Conservation (phyloP, 1,140 invertebrate genomes). For the Diachasmimorpha longicaudata region DNA sequence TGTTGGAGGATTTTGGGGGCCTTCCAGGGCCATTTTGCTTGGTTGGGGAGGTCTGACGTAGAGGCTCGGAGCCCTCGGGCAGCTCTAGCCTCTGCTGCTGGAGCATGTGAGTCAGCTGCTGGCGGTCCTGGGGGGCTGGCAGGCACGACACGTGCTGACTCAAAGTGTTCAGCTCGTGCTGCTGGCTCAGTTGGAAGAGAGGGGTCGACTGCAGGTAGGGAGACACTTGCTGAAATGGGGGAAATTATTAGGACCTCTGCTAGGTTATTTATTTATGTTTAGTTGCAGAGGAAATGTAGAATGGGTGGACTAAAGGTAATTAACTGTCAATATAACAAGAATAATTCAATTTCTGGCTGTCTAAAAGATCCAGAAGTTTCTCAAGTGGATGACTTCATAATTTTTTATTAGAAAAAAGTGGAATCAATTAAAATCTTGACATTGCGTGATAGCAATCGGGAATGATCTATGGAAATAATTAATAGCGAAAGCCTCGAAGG, state of each 20-base stretch:
- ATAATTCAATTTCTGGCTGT: no score
- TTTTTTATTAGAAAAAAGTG: no score
- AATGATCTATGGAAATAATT: neutral
- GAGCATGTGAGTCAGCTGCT: constrained; percentile 3
- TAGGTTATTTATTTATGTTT: no score
- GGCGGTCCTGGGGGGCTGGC: constrained; percentile 14
- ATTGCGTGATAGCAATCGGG: neutral
- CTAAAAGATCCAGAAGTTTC: no score
- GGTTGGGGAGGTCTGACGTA: constrained; percentile 25
- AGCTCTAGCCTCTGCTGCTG: constrained; percentile 4
- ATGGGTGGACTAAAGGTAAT: no score
- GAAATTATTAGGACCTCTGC: no score
- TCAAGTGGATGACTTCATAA: no score
- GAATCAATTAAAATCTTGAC: neutral
- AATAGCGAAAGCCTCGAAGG: no score
- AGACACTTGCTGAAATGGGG: neutral
- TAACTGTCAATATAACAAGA: no score
- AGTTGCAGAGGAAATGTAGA: no score
- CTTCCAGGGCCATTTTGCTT: constrained; percentile 48
- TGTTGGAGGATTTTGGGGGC: constrained; percentile 40
- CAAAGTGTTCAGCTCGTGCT: neutral
- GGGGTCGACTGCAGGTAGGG: neutral
- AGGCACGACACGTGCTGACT: neutral
- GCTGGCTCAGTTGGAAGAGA: constrained; percentile 1
- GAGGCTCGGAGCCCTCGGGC: constrained; percentile 25